Conservation (phyloP, 2,888 invertebrate genomes). For the Platycheirus albimanus region DNA sequence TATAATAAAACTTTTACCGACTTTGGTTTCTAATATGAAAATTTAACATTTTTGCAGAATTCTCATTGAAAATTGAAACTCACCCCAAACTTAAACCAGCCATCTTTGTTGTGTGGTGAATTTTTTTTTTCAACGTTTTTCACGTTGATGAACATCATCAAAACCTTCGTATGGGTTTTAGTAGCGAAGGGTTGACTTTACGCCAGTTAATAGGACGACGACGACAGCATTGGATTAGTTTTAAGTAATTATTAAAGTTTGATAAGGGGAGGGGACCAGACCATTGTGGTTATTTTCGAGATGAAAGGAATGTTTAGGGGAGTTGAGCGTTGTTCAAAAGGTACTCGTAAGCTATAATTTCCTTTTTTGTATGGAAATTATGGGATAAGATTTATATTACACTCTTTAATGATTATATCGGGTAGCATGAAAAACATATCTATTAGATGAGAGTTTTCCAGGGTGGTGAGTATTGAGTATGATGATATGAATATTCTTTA, state of each 20-base stretch:
- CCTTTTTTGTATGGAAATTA: background rate
- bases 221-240: constrained; percentile 40
- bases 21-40: constrained; percentile 57
- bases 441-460: too few species aligned
- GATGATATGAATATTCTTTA: too few species aligned
- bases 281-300: constrained; percentile 14
- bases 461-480: too few species aligned
- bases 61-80: constrained; percentile 67
- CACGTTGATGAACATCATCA: background rate
- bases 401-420: constrained; percentile 4
- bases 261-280: background rate
- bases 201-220: constrained; percentile 1
- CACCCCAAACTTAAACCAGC: constrained; percentile 12
- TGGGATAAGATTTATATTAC: constrained; percentile 8
- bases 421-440: too few species aligned
- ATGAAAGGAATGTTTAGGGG: constrained; percentile 11
- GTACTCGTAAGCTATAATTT: constrained; percentile 2
- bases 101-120: constrained; percentile 17
- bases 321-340: background rate
- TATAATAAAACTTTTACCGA: constrained; percentile 52
- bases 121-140: constrained; percentile 4
- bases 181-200: constrained; percentile 20
- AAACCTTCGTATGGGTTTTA: background rate
- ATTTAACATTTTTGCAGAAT: constrained; percentile 51
- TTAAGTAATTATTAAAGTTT: constrained; percentile 60